Evolutionary conservation across 2,888 invertebrate species (phyloP).

Genomic region (Omphaloscelis lunosa): DNA sequence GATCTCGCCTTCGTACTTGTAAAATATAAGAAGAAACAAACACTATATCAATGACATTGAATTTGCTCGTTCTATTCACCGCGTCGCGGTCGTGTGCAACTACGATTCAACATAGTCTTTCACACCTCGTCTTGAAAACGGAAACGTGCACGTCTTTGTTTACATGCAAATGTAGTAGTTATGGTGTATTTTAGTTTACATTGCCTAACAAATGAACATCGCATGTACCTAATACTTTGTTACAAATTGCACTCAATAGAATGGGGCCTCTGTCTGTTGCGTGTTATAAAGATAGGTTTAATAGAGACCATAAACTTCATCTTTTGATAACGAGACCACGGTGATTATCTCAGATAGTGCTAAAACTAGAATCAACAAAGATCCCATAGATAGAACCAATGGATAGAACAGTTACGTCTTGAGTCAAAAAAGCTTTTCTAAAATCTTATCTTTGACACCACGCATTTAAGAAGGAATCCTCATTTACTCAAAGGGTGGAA

Average conservation of each 20-base stretch:
- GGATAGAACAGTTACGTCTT: too few species aligned
- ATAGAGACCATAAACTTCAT: neutral
- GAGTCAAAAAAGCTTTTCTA: too few species aligned
- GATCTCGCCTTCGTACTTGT: conserved; percentile 14
- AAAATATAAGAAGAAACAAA: conserved; percentile 32
- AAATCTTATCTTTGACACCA: too few species aligned
- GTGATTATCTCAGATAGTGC: neutral
- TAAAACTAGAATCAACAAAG: neutral
- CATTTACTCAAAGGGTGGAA: too few species aligned
- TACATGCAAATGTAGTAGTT: conserved; percentile 35
- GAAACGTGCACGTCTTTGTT: conserved; percentile 39
- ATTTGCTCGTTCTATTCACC: conserved; percentile 27
- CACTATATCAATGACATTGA: conserved; percentile 58
- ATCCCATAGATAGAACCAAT: neutral
- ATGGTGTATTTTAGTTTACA: conserved; percentile 36
- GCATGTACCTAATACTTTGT: neutral
- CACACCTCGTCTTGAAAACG: conserved; percentile 35
- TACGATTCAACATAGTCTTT: conserved; percentile 19
- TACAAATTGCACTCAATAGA: neutral
- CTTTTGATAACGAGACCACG: neutral
- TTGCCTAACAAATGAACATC: conserved; percentile 27
- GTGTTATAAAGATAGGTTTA: neutral
- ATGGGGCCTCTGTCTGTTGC: neutral
- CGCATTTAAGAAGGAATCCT: too few species aligned
- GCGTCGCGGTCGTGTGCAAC: conserved; percentile 37